Evolutionary conservation across 2,113 vertebrate species (phyloP).

Genomic region (Neolamprologus tretocephalus): DNA sequence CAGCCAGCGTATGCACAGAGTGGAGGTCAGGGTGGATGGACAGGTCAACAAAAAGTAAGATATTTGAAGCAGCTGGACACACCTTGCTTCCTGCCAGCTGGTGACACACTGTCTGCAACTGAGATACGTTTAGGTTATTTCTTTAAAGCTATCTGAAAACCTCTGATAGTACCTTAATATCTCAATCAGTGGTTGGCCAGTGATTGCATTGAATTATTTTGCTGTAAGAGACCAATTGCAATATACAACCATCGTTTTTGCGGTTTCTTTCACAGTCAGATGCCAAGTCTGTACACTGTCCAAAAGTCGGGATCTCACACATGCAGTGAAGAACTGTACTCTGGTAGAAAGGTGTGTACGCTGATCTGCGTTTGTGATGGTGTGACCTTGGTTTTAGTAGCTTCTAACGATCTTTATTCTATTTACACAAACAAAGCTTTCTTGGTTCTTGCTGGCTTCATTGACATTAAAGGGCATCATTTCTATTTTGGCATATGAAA

Average conservation of each 20-base stretch:
- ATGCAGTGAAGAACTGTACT: neutral
- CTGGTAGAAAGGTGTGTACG: neutral
- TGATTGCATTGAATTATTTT: neutral
- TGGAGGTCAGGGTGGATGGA: neutral
- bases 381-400: neutral
- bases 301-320: neutral
- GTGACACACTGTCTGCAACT: neutral
- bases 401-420: neutral
- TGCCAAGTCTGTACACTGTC: neutral
- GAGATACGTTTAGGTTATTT: neutral
- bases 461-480: neutral
- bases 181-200: neutral
- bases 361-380: neutral
- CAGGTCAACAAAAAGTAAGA: neutral
- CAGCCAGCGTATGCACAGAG: neutral
- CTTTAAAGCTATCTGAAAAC: neutral
- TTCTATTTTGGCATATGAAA: neutral
- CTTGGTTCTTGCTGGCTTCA: neutral
- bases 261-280: neutral
- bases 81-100: neutral
- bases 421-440: neutral
- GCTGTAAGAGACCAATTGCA: neutral
- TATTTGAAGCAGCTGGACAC: neutral
- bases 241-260: neutral
- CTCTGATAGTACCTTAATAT: neutral